phyloP scores from a whole-genome alignment of 2,888 invertebrate genomes.

The Dasysyrphus albostriatus region DNA sequence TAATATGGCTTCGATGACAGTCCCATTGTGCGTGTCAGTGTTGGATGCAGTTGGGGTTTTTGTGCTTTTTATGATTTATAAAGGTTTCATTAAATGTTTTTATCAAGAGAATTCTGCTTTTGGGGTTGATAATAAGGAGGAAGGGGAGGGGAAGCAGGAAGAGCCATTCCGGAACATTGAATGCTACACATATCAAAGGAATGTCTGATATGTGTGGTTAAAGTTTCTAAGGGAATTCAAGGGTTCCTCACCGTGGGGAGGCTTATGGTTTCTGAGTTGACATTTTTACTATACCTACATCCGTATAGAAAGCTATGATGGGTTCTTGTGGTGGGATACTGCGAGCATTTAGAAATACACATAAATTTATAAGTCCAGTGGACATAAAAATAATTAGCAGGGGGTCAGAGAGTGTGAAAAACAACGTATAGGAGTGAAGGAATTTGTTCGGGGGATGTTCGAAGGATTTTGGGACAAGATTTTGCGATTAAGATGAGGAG shows the following conservation, averaged over 20 bases:
- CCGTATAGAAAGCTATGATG: constrained; percentile 52
- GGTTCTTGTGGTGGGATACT: constrained; percentile 34
- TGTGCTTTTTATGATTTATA: constrained; percentile 72
- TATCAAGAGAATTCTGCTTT: constrained; percentile 39
- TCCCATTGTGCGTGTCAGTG: constrained; percentile 49
- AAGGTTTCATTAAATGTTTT: constrained; percentile 74
- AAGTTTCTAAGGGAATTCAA: constrained; percentile 19
- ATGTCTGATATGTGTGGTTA: constrained; percentile 33
- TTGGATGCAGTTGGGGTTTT: constrained; percentile 47
- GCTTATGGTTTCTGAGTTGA: constrained; percentile 62
- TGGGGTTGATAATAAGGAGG: neutral
- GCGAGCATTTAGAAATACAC: constrained; percentile 53
- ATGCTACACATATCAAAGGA: constrained; percentile 53
- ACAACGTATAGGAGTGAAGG: neutral
- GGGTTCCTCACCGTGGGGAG: constrained; percentile 50
- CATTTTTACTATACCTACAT: constrained; percentile 55
- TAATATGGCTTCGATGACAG: constrained; percentile 62
- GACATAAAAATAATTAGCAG: constrained; percentile 70
- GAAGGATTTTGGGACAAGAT: constrained; percentile 38
- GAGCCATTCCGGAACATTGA: constrained; percentile 66
- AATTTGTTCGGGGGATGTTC: constrained; percentile 47
- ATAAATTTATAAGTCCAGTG: constrained; percentile 60
- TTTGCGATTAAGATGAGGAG: neutral
- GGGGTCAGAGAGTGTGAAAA: constrained; percentile 17
- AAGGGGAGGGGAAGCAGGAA: constrained; percentile 7